Conservation (phyloP, 2,113 vertebrate species). For the Zingel zingel region DNA sequence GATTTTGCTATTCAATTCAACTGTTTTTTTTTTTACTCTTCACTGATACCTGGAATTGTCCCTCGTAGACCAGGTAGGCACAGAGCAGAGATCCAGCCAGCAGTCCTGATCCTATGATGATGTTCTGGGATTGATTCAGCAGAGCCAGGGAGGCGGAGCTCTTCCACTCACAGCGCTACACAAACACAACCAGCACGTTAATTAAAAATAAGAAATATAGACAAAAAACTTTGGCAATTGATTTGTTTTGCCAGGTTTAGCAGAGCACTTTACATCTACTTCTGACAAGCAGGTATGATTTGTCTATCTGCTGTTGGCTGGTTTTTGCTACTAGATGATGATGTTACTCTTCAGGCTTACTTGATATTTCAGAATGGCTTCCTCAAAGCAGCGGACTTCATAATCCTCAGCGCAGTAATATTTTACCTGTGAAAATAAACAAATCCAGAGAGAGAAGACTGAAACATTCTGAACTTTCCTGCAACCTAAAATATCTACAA, state of each 20-base stretch:
- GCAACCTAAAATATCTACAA: neutral
- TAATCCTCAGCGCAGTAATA: conserved; percentile 91
- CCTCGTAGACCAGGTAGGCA: conserved; percentile 88
- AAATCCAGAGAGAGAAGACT: neutral
- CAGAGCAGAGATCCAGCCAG: conserved; percentile 91
- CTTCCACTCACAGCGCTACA: conserved; percentile 89
- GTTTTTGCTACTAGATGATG: neutral
- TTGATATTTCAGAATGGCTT: conserved; percentile 91
- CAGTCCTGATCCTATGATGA: conserved; percentile 90
- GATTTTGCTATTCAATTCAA: neutral
- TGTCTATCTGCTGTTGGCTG: neutral
- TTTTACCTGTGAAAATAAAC: conserved; percentile 85
- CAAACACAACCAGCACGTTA: neutral
- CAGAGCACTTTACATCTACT: neutral
- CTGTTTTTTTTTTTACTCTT: neutral
- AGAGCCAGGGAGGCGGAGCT: conserved; percentile 89
- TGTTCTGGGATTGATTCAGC: conserved; percentile 93
- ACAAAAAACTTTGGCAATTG: neutral
- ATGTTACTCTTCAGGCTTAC: conserved; percentile 64
- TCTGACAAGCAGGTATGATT: neutral
- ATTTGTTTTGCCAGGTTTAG: neutral
- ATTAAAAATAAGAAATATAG: neutral
- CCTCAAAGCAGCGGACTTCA: conserved; percentile 89
- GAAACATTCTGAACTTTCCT: neutral
- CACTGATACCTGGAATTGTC: conserved; percentile 86